Base-by-base conservation (phyloP, 2,113 vertebrate species). In the Calypte anna region DNA sequence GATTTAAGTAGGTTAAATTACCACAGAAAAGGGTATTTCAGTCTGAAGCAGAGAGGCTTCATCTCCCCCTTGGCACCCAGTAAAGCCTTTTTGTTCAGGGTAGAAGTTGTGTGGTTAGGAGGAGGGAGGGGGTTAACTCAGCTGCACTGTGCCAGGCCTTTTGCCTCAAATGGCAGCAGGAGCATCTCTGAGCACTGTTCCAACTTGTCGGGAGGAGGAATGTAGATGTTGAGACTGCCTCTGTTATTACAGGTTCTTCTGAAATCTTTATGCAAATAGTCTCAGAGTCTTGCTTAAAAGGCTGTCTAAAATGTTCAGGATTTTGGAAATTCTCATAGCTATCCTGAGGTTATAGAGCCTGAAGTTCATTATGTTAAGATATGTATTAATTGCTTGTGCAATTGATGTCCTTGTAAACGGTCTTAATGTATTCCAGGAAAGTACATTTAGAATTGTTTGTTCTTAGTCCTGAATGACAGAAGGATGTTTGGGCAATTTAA, bases 391-490 rank as follows among this genome's bases (percentile, higher is more conserved):
- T 92, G 83, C 69, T 85, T 72, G 44, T 73, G 86, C 75, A 84
- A 28, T 89, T 14, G 4, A 82, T 93, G 78, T 91, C 55, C 53
- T 90, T 84, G 68, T 91, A 93, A 95, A 67, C 31, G 59, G 28
- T 89, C 43, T 87, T 89, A 87, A 69, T 90, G 38, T 92, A 92
- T 93, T 92, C 43, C 90, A 95, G 78, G 64, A 66, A 93, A 68
- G 88, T 33, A 40, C 62, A 63, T 93, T 94, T 90, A 94, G 31
- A 93, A 61, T 92, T 93, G 89, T 74, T 88, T 91, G 73, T 55
- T 91, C 90, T 94, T 95, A 96, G 59, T 89, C 88, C 89, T 93
- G 92, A 95, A 74, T 92, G 78, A 97, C 94, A 93, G 94, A 96
- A 92, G 83, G 85, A 93, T 86, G 85, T 91, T 95, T 93, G 86